Evolutionary conservation across 1,140 invertebrate species (phyloP).

Genomic region (Pseudomyrmex flavicornis): DNA sequence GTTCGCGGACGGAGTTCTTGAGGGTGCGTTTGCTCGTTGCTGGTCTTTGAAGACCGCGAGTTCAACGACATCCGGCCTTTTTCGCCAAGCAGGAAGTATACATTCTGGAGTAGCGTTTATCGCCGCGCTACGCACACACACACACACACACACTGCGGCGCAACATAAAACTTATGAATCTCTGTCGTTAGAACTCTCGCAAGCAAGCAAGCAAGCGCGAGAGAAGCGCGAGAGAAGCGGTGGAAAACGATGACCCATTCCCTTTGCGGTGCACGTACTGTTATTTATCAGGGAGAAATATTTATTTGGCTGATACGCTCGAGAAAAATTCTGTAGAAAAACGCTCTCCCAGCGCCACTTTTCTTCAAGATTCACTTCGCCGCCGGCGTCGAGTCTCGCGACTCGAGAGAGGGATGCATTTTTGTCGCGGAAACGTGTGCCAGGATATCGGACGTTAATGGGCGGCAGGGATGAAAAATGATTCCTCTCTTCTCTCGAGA

Average conservation of each 20-base stretch:
- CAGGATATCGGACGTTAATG: slow-evolving; percentile 44
- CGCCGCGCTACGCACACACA: neutral
- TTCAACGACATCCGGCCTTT: slow-evolving; percentile 61
- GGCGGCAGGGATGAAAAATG: slow-evolving; percentile 48
- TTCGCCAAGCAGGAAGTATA: slow-evolving; percentile 38
- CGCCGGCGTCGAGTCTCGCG: neutral
- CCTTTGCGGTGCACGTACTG: neutral
- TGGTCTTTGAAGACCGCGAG: slow-evolving; percentile 51
- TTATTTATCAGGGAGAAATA: slow-evolving; percentile 25
- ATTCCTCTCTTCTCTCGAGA: slow-evolving; percentile 24
- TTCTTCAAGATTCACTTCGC: slow-evolving; percentile 19
- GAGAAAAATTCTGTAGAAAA: slow-evolving; percentile 18
- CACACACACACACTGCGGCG: neutral
- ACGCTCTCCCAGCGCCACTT: neutral
- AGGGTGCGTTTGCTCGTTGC: slow-evolving; percentile 33
- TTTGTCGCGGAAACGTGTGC: slow-evolving; percentile 39
- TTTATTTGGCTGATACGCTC: slow-evolving; percentile 11
- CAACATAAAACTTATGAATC: neutral
- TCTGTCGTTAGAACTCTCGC: neutral
- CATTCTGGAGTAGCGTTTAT: slow-evolving; percentile 28
- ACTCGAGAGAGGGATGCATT: slow-evolving; percentile 31
- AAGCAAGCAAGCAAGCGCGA: slow-evolving; percentile 11
- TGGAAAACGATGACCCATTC: slow-evolving; percentile 7
- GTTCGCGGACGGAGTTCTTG: neutral
- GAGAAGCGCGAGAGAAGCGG: too few relatives aligned